Base-by-base conservation (phyloP, 2,113 vertebrate species). In the Syrmaticus mikado region DNA sequence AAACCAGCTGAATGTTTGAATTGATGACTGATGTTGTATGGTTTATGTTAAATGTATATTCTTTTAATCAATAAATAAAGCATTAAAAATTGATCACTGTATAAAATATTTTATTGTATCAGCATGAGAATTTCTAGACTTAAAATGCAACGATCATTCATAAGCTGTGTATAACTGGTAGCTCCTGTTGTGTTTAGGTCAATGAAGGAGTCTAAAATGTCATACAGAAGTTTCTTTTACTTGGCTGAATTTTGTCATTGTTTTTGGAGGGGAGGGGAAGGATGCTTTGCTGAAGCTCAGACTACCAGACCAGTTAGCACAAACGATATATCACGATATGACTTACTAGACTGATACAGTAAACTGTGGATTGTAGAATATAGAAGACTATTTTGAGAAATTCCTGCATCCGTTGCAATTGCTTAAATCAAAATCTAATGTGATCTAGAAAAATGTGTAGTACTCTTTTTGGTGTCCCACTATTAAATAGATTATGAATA, bases 61-160 rank as follows among this genome's bases (percentile, higher is more conserved):
- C 98, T 99, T 99, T 99, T 99, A 99, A 99, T 99, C 98, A 96
- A 98, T 98, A 98, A 99, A 99, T 99, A 99, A 99, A 99, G 98
- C 98, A 98, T 99, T 98, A 98, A 98, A 98, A 99, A 97, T 95
- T 96, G 89, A 95, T 95, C 8, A n/a, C 93, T 97, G 97, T 96
- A 96, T 94, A 97, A 97, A 96, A 96, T 96, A 97, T 62, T 97
- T 98, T 97, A 96, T 97, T 97, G 96, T 97, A 96, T 94, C 88
- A 97, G 97, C 95, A 96, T 97, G 95, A 91, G 85, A 88, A 96
- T 25, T 92, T 94, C 93, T 95, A 93, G 87, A 85, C 66, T 94
- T 95, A 90, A 95, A 96, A 55, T 8, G 89, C 88, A 96, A 46
- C 96, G 75, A 68, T 94, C 67, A 1, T 93, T 90, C 78, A 46